Evolutionary conservation across 2,113 vertebrate species (phyloP).

Genomic region (Cyprinodon brontotheroides): DNA sequence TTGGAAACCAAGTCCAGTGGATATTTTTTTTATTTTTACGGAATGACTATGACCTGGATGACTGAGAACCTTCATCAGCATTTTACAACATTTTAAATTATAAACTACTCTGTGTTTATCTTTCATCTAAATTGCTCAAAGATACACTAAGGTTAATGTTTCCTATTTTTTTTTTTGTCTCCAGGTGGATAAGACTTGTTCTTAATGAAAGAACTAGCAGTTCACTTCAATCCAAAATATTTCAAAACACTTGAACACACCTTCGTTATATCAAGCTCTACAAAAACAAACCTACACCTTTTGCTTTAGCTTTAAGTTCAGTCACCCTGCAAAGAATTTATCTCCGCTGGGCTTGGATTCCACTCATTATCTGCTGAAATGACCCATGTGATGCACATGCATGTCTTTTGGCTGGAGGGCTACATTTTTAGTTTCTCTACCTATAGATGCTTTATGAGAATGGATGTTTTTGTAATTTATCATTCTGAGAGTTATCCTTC

Average conservation of each 20-base stretch:
- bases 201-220: slow-evolving; percentile 57
- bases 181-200: slow-evolving; percentile 59
- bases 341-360: slow-evolving; percentile 57
- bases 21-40: too few relatives aligned
- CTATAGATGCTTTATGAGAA: slow-evolving; percentile 2
- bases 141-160: too few relatives aligned
- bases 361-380: slow-evolving; percentile 58
- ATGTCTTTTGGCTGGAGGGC: slow-evolving; percentile 27
- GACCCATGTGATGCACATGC: slow-evolving; percentile 43
- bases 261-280: background rate
- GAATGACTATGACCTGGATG: too few relatives aligned
- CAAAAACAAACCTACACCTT: slow-evolving; percentile 20
- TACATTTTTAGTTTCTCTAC: slow-evolving; percentile 23
- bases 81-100: too few relatives aligned
- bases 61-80: too few relatives aligned
- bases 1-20: too few relatives aligned
- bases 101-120: too few relatives aligned
- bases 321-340: slow-evolving; percentile 46
- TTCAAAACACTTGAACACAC: background rate
- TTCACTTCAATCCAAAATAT: background rate
- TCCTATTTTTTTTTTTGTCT: too few relatives aligned
- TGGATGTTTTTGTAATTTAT: background rate
- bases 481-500: background rate
- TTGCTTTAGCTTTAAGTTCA: slow-evolving; percentile 37
- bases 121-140: too few relatives aligned